phyloP scores from a whole-genome alignment of 2,888 invertebrate genomes.

The Neelides folsomi region DNA sequence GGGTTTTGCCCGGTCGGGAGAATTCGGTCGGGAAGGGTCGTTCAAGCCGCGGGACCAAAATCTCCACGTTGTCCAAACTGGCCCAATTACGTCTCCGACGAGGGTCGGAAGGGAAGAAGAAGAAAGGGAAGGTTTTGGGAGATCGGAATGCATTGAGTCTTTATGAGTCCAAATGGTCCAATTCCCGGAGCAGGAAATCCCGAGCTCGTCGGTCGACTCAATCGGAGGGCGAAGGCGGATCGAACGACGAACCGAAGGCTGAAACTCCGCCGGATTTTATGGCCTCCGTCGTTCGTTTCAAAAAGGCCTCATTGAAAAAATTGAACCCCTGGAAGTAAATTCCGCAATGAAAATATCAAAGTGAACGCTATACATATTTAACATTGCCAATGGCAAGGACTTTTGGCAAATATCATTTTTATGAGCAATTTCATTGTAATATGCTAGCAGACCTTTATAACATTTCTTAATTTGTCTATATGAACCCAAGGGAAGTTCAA shows the following conservation, averaged over 20 bases:
- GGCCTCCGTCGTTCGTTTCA: conserved; percentile 60
- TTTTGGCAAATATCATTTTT: too few species aligned
- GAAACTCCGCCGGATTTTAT: conserved; percentile 52
- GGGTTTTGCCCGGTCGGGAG: conserved; percentile 5
- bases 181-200: conserved; percentile 34
- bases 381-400: too few species aligned
- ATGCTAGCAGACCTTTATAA: too few species aligned
- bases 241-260: conserved; percentile 53
- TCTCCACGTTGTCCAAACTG: conserved; percentile 27
- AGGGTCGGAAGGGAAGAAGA: conserved; percentile 14
- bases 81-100: conserved; percentile 20
- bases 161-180: conserved; percentile 23
- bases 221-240: conserved; percentile 56
- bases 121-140: conserved; percentile 23
- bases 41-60: too few species aligned
- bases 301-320: conserved; percentile 63
- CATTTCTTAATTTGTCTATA: too few species aligned
- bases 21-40: too few species aligned
- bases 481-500: too few species aligned
- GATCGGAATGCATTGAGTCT: conserved; percentile 31
- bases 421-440: too few species aligned
- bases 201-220: conserved; percentile 50
- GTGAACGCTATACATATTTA: too few species aligned
- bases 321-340: conserved; percentile 47
- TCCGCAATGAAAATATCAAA: neutral